A percentile compares a stretch with the other conserved stretches of the same genome.
Conservation (phyloP, 2,113 vertebrate genomes). For the Zingel zingel region DNA sequence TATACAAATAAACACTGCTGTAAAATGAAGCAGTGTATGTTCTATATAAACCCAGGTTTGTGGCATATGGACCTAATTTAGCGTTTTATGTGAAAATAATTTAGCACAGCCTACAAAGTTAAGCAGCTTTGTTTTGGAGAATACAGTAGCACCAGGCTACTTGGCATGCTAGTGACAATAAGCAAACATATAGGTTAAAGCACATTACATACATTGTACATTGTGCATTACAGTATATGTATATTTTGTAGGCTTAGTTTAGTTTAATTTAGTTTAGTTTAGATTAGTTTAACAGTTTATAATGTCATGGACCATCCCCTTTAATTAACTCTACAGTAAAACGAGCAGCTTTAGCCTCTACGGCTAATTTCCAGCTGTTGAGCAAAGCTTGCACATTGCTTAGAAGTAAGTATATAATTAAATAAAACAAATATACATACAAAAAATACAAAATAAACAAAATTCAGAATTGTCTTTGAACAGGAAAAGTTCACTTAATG, state of each 20-base stretch:
- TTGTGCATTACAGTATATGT: not conserved
- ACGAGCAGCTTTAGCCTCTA: too few relatives aligned
- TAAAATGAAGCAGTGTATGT: constrained; percentile 38
- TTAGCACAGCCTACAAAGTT: constrained; percentile 40
- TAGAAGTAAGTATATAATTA: not conserved
- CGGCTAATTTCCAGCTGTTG: too few relatives aligned
- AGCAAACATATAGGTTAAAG: constrained; percentile 44
- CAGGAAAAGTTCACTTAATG: not conserved
- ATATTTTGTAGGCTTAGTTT: not conserved
- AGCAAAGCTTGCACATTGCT: not conserved
- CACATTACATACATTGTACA: constrained; percentile 17
- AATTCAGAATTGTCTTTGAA: constrained; percentile 2
- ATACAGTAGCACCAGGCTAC: constrained; percentile 36
- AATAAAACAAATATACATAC: not conserved
- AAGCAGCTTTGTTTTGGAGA: constrained; percentile 38
- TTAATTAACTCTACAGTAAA: too few relatives aligned
- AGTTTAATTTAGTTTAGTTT: too few relatives aligned
- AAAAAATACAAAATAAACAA: constrained; percentile 7
- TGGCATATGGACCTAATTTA: constrained; percentile 48
- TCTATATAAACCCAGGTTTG: constrained; percentile 31
- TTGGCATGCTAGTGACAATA: constrained; percentile 30
- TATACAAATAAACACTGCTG: constrained; percentile 48
- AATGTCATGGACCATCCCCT: too few relatives aligned
- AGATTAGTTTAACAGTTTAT: too few relatives aligned
- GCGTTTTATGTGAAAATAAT: constrained; percentile 52